Conservation (phyloP, 2,888 invertebrate species). For the Agonopterix arenella region DNA sequence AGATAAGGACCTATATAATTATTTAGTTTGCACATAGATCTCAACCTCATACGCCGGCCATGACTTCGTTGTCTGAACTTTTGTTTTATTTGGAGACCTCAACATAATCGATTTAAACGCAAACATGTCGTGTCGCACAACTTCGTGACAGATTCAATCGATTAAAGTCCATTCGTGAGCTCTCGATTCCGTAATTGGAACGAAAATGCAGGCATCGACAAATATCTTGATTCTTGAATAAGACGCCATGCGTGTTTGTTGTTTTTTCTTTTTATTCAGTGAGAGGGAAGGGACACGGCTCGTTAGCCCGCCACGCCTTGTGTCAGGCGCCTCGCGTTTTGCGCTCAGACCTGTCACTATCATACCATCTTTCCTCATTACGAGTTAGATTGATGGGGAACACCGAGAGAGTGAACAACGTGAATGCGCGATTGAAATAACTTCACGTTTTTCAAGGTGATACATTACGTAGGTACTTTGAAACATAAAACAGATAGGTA, state of each 20-base stretch:
- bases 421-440: conserved; percentile 31
- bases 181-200: conserved; percentile 60
- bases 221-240: conserved; percentile 38
- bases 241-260: neutral
- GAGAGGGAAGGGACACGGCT: conserved; percentile 28
- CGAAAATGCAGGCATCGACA: conserved; percentile 36
- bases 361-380: conserved; percentile 47
- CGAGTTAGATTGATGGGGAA: conserved; percentile 38
- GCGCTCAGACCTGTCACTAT: conserved; percentile 33
- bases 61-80: too few relatives aligned
- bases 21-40: too few relatives aligned
- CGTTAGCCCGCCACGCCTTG: conserved; percentile 39
- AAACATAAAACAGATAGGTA: too few relatives aligned
- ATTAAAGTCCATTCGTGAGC: conserved; percentile 50
- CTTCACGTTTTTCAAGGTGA: conserved; percentile 13
- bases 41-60: too few relatives aligned
- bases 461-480: neutral
- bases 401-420: conserved; percentile 20
- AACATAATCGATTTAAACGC: neutral
- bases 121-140: conserved; percentile 21
- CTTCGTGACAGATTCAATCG: conserved; percentile 50
- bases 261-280: conserved; percentile 16
- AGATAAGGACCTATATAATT: too few relatives aligned
- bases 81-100: too few relatives aligned
- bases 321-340: conserved; percentile 25